These are phyloP conservation scores for Hydractinia symbiolongicarpus DNA, from an alignment of 30 jellyfish, hydroid and myxozoan species.

Conservation along the genomic window DNA sequence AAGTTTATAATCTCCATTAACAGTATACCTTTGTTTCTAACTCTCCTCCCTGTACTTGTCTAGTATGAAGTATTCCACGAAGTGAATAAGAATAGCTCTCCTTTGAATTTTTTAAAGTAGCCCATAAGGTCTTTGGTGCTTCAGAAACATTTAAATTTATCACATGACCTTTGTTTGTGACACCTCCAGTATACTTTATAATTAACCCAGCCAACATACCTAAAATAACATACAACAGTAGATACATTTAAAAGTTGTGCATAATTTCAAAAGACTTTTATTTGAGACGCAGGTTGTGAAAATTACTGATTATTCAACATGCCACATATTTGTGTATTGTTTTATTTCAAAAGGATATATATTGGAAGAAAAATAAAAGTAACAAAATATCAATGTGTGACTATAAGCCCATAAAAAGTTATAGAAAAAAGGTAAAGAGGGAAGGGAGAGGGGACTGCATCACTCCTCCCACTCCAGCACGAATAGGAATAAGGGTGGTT, in stretches of 20 bases:
- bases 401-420: no score
- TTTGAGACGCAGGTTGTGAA: no score
- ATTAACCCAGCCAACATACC: constrained; percentile 85
- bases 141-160: constrained; percentile 28
- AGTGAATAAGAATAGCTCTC: constrained; percentile 65
- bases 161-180: constrained; percentile 47
- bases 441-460: no score
- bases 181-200: constrained; percentile 66
- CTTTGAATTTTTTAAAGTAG: constrained; percentile 11
- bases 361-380: no score
- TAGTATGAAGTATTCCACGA: constrained; percentile 60
- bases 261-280: no score
- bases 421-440: no score
- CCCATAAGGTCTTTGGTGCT: constrained; percentile 92
- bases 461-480: no score
- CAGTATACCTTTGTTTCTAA: constrained; percentile 66
- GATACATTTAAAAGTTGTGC: not conserved
- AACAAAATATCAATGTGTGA: no score
- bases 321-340: no score
- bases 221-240: constrained; percentile 2
- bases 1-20: not conserved
- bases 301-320: no score
- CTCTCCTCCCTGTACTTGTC: constrained; percentile 54
- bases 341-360: no score
- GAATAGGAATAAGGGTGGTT: no score